Evolutionary conservation across 2,888 invertebrate genomes (phyloP), one percentile per base, ranked within the genome.

Genomic region (Drosophila austrosaltans): DNA sequence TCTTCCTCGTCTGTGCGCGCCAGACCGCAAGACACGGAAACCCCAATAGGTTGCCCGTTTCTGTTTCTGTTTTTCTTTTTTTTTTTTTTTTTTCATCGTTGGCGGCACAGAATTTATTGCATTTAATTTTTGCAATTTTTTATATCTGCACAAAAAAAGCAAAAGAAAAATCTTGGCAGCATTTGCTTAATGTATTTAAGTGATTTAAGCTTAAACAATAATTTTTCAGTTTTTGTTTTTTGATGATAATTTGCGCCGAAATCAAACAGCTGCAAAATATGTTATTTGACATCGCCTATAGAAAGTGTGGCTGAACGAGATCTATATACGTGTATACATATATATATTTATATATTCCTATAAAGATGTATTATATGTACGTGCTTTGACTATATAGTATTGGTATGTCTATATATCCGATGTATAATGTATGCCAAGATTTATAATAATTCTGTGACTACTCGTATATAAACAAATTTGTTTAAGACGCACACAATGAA

Each of bases 21-120:
- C 78, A 86, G 88, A 88, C 86, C 76, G 75, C 87, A 68, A 84
- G 89, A 84, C 83, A 84, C 83, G 87, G 78, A 84, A 84, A 84
- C 83, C 83, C 73, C 76, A 86, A 78, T 85, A 67, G 59, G 75
- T 74, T 66, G 59, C 54, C 58, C 53, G 39, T 70, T 30, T 42
- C 54, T 53, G n/a, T 25, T 61, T 39, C 48, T 53, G 32, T 59
- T 53, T 61, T 42, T 12, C 44, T 48, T 42, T 22, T 39, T 56
- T 48, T 63, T 58, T 69, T 54, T 16, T 56, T 56, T 66, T 58
- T 40, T 39, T 63, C 58, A 72, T 83, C 53, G 67, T 58, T 69
- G 56, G 69, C 68, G 63, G 66, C 67, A 69, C 73, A 79, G 65
- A 75, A 82, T 79, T 82, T 85, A 82, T 85, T 85, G 88, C 83